Percentiles rank a stretch among this genome's conserved stretches.
These are phyloP conservation scores for Oncorhynchus masou DNA, from an alignment of 2,113 vertebrate genomes.

Conservation along the genomic window DNA sequence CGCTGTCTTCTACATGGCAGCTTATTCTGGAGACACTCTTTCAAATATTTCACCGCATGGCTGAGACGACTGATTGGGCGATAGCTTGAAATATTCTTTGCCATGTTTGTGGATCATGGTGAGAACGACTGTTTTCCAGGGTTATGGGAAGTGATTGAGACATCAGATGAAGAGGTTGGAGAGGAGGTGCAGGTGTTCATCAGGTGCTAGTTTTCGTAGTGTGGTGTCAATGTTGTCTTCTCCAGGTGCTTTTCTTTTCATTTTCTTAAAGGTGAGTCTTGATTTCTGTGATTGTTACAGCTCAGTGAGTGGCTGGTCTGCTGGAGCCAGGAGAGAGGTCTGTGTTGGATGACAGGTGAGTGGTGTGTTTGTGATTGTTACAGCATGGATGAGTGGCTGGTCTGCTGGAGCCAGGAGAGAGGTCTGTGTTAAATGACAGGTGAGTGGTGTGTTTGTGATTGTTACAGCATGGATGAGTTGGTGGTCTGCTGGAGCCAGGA, in stretches of 20 bases:
- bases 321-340: too few relatives aligned
- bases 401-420: too few relatives aligned
- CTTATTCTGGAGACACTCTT: neutral
- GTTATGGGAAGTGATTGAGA: neutral
- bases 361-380: too few relatives aligned
- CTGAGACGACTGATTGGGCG: neutral
- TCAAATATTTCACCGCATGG: neutral
- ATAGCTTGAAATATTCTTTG: neutral
- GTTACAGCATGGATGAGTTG: too few relatives aligned
- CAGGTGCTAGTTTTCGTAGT: neutral
- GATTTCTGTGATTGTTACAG: neutral
- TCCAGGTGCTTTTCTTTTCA: neutral
- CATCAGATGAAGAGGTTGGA: too few relatives aligned
- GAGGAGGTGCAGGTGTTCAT: neutral
- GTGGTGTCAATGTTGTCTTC: slow-evolving; percentile 1
- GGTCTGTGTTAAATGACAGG: too few relatives aligned
- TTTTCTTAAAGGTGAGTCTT: neutral
- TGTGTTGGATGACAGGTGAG: too few relatives aligned
- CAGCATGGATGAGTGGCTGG: too few relatives aligned
- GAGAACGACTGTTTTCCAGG: neutral
- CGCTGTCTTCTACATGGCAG: neutral
- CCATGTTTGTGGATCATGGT: neutral
- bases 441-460: too few relatives aligned
- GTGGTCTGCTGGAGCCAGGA: too few relatives aligned
- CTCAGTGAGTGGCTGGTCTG: too few relatives aligned